Conservation (phyloP, 2,888 invertebrate species). For the Cataglyphis altisquamis region DNA sequence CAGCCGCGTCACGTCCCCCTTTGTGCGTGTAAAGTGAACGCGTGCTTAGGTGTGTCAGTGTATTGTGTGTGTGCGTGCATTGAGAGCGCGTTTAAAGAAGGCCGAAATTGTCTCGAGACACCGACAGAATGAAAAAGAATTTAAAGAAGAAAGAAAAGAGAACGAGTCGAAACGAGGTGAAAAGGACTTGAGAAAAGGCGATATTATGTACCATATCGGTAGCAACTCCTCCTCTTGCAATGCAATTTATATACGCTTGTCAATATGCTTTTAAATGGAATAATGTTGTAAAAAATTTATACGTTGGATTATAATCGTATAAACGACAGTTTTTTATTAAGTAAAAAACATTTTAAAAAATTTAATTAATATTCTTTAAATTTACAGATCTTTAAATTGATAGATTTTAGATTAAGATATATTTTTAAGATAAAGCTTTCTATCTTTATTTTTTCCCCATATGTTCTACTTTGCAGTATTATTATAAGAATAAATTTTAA, state of each 20-base stretch:
- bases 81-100: slow-evolving; percentile 71
- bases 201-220: slow-evolving; percentile 44
- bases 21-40: slow-evolving; percentile 71
- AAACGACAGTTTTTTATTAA: not conserved
- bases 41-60: slow-evolving; percentile 47
- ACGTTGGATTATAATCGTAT: not conserved
- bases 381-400: not conserved
- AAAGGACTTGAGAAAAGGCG: slow-evolving; percentile 23
- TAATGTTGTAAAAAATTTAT: not conserved
- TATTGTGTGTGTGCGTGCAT: slow-evolving; percentile 36
- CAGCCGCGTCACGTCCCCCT: slow-evolving; percentile 76
- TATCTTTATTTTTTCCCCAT: not conserved
- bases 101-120: slow-evolving; percentile 72
- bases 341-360: not conserved
- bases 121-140: slow-evolving; percentile 47
- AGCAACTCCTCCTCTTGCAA: slow-evolving; percentile 57
- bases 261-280: not conserved
- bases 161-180: slow-evolving; percentile 53
- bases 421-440: not conserved
- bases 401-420: not conserved
- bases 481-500: slow-evolving; percentile 1
- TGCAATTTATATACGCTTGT: slow-evolving; percentile 17
- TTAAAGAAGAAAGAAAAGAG: slow-evolving; percentile 38
- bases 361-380: not conserved
- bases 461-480: not conserved